Percentiles rank a stretch among this genome's conserved stretches.
phyloP scores from a whole-genome alignment of 1,140 invertebrate genomes.

The Babylonia areolata region DNA sequence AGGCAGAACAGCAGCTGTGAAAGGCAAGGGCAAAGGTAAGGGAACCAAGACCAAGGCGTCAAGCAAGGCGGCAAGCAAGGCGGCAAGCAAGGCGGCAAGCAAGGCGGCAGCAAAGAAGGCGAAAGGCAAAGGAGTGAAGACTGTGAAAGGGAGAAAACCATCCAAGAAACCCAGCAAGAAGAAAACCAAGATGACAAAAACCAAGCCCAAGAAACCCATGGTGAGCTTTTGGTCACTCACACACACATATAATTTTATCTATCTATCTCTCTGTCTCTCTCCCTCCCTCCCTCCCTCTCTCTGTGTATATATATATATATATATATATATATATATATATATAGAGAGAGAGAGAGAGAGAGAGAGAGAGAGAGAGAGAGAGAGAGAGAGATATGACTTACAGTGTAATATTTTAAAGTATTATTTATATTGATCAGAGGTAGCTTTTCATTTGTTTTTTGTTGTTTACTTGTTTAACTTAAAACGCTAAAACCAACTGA shows the following conservation, averaged over 20 bases:
- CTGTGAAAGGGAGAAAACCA: slow-evolving; percentile 23
- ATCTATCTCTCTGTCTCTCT: too few relatives aligned
- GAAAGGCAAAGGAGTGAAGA: slow-evolving; percentile 26
- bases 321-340: too few relatives aligned
- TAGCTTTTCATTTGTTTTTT: too few relatives aligned
- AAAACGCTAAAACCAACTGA: too few relatives aligned
- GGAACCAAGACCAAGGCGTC: background rate
- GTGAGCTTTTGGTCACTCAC: too few relatives aligned
- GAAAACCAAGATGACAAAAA: background rate
- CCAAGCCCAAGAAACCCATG: background rate
- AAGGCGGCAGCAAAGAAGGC: slow-evolving; percentile 18
- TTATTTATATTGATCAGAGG: too few relatives aligned
- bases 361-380: background rate
- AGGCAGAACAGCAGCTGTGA: background rate
- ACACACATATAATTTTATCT: background rate
- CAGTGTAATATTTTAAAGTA: too few relatives aligned
- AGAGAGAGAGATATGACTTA: too few relatives aligned
- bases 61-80: background rate
- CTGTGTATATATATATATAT: too few relatives aligned
- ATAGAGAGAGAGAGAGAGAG: too few relatives aligned
- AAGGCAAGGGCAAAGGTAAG: background rate
- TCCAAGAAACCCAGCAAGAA: background rate
- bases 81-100: background rate
- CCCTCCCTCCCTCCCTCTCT: too few relatives aligned
- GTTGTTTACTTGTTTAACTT: too few relatives aligned